Evolutionary conservation across 2,797 vertebrate genomes (phyloP), one percentile per base, ranked within the genome.

Genomic region (Salarias fasciatus): DNA sequence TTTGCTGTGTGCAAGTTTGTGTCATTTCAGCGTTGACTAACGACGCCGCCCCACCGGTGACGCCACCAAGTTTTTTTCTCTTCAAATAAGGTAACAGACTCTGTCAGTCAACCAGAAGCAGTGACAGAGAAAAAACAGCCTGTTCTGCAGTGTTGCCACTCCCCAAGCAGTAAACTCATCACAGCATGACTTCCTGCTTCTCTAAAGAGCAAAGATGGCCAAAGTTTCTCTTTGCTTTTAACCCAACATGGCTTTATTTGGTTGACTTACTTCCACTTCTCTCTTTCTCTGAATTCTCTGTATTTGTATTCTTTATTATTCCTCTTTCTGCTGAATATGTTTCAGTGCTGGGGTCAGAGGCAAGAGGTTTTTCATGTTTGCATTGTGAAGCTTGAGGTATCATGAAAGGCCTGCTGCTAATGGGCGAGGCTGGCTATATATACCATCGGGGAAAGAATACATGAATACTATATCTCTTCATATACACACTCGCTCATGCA

Each of bases 381-480:
- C 18, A 24, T 2, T 24, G 18, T 24, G 18, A 3, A 24, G 18
- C 18, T 24, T 24, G 42, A 18, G 46, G 38, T 58, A 33, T 66
- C 56, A 67, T 76, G 45, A 80, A 82, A 76, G 59, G 68, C 60
- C 75, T 72, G 65, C 66, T 77, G 50, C 80, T 70, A 68, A 79
- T 79, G 70, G 60, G 31, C 59, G 42, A 85, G 80, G 68, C 14
- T 13, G 33, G 18, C 33, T 35, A 5, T 35, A 35, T 4, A 9
- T 15, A 68, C 57, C 67, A 69, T 63, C 10, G 54, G 70, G 63
- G 67, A 69, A 69, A 73, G 76, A 77, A 35, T 35, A 75, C 59
- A 54, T 57, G 55, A 79, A 78, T 69, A 62, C 60, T 71, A n/a
- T 61, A 59, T 63, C 59, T 62, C 61, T 30, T 38, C 50, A 41